Evolutionary conservation across 2,113 vertebrate genomes (phyloP).

Genomic region (Hemiscyllium ocellatum): DNA sequence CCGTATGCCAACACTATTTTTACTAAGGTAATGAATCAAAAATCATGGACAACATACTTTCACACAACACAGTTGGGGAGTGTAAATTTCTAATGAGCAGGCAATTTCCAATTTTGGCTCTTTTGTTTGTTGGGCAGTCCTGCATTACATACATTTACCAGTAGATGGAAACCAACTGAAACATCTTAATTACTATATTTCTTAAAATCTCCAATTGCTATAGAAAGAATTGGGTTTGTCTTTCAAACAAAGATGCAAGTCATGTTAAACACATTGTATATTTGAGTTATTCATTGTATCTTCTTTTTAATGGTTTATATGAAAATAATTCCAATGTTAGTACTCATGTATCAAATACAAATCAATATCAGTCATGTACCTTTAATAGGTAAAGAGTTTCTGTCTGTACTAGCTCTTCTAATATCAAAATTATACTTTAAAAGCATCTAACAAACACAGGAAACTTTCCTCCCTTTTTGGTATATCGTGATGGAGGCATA

Average conservation of each 20-base stretch:
- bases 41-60: neutral
- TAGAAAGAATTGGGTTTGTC: neutral
- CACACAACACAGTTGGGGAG: neutral
- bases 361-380: neutral
- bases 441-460: neutral
- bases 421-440: neutral
- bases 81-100: neutral
- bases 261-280: neutral
- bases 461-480: neutral
- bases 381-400: neutral
- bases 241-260: neutral
- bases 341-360: neutral
- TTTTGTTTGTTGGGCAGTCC: neutral
- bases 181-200: neutral
- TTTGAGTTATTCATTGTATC: neutral
- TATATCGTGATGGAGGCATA: neutral
- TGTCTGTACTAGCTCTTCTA: neutral
- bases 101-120: neutral
- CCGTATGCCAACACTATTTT: neutral
- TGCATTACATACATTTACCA: neutral
- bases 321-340: neutral
- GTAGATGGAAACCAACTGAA: neutral
- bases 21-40: neutral
- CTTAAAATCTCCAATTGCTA: neutral
- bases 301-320: neutral